Base-by-base conservation (phyloP, 2,113 vertebrate species). In the Micronisus gabar region DNA sequence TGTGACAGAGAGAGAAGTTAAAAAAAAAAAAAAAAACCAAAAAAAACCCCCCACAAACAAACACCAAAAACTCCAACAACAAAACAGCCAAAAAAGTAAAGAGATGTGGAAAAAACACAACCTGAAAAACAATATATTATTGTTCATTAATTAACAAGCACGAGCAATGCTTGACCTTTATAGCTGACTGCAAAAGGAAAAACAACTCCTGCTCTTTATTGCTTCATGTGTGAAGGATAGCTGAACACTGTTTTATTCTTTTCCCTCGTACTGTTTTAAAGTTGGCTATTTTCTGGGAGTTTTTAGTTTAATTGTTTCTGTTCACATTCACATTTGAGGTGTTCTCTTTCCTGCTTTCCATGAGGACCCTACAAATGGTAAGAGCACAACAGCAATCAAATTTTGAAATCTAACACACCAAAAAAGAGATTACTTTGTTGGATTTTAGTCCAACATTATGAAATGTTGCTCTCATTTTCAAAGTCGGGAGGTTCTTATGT, bases 381-480 rank as follows among this genome's bases (percentile, higher is more conserved):
- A 52, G 63, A 82, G 14, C 56, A 81, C 3, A 74, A 66, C 5
- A 50, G 11, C 14, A 47, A 73, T 47, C 26, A 61, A 43, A 81
- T 76, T 78, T 78, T 87, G 38, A 89, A 75, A 52, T 63, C 26
- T 63, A 43, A 78, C 32, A 3, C 68, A 62, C 15, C 17, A 23
- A 63, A 82, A 88, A 30, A 3, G 55, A 85, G 34, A 53, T 48
- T 53, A 34, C 15, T 40, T 70, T 58, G 36, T 22, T 82, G 26
- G 6, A 63, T 75, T 94, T 89, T 56, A 29, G 30, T 52, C 48
- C 16, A 86, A 32, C 11, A 34, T 72, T 75, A 19, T 65, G 34
- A 79, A 86, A 68, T 43, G 34, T 53, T 90, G 7, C 3, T 86
- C 55, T 86, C 14, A 72, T 95, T 93, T 89, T 87, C n/a, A 36